These are phyloP conservation scores for Tribolium castaneum DNA, from an alignment of 1,140 invertebrate genomes.

Conservation along the genomic window DNA sequence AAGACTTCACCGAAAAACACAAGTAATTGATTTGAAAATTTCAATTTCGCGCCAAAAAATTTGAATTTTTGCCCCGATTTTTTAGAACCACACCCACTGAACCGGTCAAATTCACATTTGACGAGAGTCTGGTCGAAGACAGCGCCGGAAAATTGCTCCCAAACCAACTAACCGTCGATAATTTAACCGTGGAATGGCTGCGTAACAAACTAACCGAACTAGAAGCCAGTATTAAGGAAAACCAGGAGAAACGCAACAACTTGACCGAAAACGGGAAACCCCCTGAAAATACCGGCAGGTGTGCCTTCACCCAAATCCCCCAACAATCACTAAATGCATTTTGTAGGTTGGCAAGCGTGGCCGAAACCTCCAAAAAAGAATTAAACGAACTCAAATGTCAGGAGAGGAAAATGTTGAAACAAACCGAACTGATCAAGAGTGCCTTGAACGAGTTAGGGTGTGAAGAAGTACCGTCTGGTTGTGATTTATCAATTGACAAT, in stretches of 20 bases:
- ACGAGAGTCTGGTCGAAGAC: slow-evolving; percentile 85
- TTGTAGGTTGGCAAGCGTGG: slow-evolving; percentile 49
- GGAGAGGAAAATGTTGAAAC: slow-evolving; percentile 82
- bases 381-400: slow-evolving; percentile 76
- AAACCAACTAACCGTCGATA: slow-evolving; percentile 89
- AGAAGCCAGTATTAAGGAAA: slow-evolving; percentile 77
- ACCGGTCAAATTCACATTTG: slow-evolving; percentile 83
- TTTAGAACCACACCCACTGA: slow-evolving; percentile 78
- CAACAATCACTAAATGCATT: slow-evolving; percentile 6
- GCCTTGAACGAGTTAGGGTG: slow-evolving; percentile 88
- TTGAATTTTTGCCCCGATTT: slow-evolving; percentile 13
- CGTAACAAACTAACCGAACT: slow-evolving; percentile 81
- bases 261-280: slow-evolving; percentile 59
- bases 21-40: slow-evolving; percentile 69
- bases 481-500: slow-evolving; percentile 76
- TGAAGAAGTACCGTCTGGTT: slow-evolving; percentile 86
- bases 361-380: slow-evolving; percentile 63
- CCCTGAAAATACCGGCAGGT: slow-evolving; percentile 59
- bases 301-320: background rate
- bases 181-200: slow-evolving; percentile 89
- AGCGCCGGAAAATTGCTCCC: slow-evolving; percentile 83
- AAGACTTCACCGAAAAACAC: slow-evolving; percentile 85
- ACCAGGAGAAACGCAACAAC: slow-evolving; percentile 71
- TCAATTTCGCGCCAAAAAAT: too few relatives aligned
- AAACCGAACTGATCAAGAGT: slow-evolving; percentile 83